Evolutionary conservation across 2,113 vertebrate genomes (phyloP).

Genomic region (Microtus richardsoni): DNA sequence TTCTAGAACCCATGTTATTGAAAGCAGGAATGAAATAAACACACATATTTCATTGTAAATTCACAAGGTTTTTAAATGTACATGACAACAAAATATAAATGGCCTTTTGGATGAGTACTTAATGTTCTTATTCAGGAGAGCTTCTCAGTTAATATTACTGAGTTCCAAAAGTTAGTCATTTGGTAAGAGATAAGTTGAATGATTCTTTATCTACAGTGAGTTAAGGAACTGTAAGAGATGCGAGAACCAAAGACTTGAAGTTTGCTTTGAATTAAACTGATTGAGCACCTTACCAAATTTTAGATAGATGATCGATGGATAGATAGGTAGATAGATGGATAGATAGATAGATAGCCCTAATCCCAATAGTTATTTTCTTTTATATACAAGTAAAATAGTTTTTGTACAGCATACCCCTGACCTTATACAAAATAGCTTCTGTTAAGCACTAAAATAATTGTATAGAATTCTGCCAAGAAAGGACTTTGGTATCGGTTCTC

Average conservation of each 20-base stretch:
- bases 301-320: too few relatives aligned
- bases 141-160: not conserved
- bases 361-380: not conserved
- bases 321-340: not conserved
- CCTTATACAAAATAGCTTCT: conserved; percentile 6
- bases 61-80: conserved; percentile 4
- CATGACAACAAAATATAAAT: not conserved
- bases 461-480: not conserved
- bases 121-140: not conserved
- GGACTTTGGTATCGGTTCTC: not conserved
- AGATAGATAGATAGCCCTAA: not conserved
- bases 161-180: conserved; percentile 30
- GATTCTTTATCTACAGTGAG: not conserved
- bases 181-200: not conserved
- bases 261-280: not conserved
- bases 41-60: not conserved
- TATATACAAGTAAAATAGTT: conserved; percentile 13
- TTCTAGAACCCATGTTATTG: conserved; percentile 38
- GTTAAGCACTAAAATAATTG: not conserved
- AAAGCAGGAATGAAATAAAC: not conserved
- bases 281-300: not conserved
- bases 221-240: not conserved
- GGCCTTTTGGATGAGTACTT: not conserved
- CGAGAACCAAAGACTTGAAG: not conserved
- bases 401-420: not conserved